Evolutionary conservation across 2,888 invertebrate species (phyloP), one percentile per base, ranked within the genome.

Genomic region (Aspidapion aeneum): DNA sequence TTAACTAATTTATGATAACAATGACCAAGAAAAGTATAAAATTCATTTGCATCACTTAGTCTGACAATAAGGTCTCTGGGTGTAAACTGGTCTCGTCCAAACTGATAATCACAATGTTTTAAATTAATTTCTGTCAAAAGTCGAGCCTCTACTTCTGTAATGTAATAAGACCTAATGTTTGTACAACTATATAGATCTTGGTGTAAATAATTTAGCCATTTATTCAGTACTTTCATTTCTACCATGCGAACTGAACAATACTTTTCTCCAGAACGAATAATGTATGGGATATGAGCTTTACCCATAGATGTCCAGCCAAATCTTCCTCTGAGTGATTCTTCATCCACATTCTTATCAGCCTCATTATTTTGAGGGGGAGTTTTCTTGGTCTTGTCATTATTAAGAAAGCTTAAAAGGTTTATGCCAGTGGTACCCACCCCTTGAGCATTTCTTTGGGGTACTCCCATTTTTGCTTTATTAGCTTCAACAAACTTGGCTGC

Each of bases 241-340:
- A 96, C 91, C 88, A 97, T 95, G 61, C 95, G 86, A 59, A 97
- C 96, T n/a, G 96, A 92, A 76, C 94, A 93, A 78, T 93, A 96
- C 77, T 91, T 91, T 77, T 93, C 93, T 18, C 88, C 86, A 59
- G 88, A 86, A 18, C 97, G 86, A 75, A 90, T 89, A 69, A 97
- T 92, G 78, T 91, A 96, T 1, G 97, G 97, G 75, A 97, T 91
- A 79, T 90, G 88, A 71, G 87, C 87, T 74, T 91, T 91, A 66
- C 93, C 94, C 58, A 96, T 87, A 72, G 89, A 89, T 65, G 90
- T 90, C 96, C 96, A 97, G 60, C 95, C 95, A 79, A 96, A 97
- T 74, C 91, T 87, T 51, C 91, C 90, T 73, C 89, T 86, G 76
- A 88, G 86, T 64, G 91, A 91, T 68, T 90, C 89, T 72, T 91